Conservation (phyloP, 2,888 invertebrate species). For the Ceriagrion tenellum region DNA sequence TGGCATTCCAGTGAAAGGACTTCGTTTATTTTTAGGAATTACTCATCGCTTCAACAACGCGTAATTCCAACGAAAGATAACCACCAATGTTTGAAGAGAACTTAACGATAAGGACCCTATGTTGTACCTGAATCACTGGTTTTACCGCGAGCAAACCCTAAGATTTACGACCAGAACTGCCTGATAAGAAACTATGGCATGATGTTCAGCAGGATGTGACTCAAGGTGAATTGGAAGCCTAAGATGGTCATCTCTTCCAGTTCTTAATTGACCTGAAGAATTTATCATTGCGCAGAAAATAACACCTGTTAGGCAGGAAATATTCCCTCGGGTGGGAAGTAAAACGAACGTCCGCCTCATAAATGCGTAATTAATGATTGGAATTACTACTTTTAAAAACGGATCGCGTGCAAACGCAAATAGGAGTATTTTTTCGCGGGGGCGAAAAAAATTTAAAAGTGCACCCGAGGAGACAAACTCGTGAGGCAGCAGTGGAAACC, state of each 20-base stretch:
- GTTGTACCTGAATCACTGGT: not conserved
- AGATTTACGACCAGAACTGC: not conserved
- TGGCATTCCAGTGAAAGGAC: not conserved
- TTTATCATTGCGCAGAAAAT: not conserved
- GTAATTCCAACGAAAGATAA: not conserved
- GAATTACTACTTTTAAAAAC: no score
- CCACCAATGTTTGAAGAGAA: not conserved
- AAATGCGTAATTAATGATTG: no score
- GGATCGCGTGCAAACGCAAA: no score
- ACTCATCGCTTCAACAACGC: not conserved
- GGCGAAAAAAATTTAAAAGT: no score
- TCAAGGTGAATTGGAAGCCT: not conserved
- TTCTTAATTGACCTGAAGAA: not conserved
- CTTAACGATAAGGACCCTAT: not conserved
- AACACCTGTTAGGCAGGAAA: not conserved
- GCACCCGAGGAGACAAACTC: no score
- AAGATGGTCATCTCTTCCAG: not conserved
- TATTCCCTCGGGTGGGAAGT: no score
- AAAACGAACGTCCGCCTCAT: no score
- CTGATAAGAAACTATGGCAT: not conserved
- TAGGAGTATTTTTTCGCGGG: no score
- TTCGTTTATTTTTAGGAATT: not conserved
- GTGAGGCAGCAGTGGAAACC: no score
- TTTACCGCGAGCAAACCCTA: not conserved
- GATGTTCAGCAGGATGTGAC: not conserved